phyloP scores from a whole-genome alignment of 2,113 vertebrate genomes.

The Ptychochromis oligacanthus region DNA sequence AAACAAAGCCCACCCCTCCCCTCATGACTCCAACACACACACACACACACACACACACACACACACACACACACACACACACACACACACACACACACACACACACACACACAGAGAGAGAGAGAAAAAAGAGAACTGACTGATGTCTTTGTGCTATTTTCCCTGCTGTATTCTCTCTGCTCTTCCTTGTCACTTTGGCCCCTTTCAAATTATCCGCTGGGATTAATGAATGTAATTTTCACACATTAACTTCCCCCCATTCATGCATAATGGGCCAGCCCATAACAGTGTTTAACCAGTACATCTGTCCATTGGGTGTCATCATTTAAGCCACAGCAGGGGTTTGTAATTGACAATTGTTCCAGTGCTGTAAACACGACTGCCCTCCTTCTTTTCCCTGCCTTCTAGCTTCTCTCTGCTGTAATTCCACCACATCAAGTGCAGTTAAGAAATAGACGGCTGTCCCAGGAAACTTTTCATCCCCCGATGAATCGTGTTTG shows the following conservation, averaged over 20 bases:
- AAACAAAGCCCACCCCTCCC: no score
- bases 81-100: background rate
- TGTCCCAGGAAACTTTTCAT: slow-evolving; percentile 29
- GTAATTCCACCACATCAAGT: slow-evolving; percentile 72
- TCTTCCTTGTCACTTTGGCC: slow-evolving; percentile 45
- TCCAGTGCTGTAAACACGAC: slow-evolving; percentile 71
- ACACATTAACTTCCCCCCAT: slow-evolving; percentile 76
- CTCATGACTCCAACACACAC: no score
- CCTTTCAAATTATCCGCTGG: slow-evolving; percentile 55
- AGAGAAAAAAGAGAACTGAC: slow-evolving; percentile 49
- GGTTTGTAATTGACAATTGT: slow-evolving; percentile 68
- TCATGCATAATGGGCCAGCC: slow-evolving; percentile 85
- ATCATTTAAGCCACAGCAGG: slow-evolving; percentile 80
- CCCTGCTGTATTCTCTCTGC: slow-evolving; percentile 8
- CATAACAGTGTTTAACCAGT: slow-evolving; percentile 83
- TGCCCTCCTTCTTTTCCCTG: slow-evolving; percentile 28
- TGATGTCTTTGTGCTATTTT: slow-evolving; percentile 46
- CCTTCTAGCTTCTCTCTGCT: slow-evolving; percentile 42
- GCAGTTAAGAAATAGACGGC: background rate
- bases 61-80: no score
- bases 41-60: no score
- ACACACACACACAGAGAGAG: slow-evolving; percentile 19
- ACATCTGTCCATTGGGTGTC: slow-evolving; percentile 79
- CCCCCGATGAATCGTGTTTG: slow-evolving; percentile 10
- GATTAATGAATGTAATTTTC: slow-evolving; percentile 85